Conservation (phyloP, 37 sponge, comb jelly and placozoan species). For the Spongilla lacustris region DNA sequence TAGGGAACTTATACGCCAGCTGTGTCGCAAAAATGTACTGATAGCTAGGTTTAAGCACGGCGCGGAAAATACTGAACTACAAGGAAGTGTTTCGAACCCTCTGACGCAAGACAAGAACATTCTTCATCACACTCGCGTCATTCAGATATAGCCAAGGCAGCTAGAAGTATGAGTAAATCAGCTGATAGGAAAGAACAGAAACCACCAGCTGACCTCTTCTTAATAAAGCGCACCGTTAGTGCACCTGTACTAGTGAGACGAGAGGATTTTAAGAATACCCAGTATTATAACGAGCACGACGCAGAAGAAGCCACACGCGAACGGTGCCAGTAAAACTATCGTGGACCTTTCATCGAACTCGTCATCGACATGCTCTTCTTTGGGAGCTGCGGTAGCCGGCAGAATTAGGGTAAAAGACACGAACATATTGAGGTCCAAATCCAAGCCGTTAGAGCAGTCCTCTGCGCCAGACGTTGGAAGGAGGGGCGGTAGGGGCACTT, state of each 20-base stretch:
- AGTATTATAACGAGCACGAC: not conserved
- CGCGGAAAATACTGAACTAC: not conserved
- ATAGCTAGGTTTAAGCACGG: not conserved
- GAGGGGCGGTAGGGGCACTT: not conserved
- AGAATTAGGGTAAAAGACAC: not conserved
- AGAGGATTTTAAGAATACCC: not conserved
- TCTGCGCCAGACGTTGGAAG: not conserved
- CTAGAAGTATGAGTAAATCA: not conserved
- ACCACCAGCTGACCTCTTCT: not conserved
- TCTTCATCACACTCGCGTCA: not conserved
- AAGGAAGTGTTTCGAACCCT: not conserved
- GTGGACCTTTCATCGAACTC: not conserved
- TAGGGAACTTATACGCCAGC: no score
- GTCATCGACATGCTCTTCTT: not conserved
- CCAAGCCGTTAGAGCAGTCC: not conserved
- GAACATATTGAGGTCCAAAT: not conserved
- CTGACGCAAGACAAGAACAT: not conserved
- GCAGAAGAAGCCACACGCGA: not conserved
- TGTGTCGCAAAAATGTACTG: not conserved
- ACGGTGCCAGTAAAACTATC: not conserved
- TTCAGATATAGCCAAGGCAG: not conserved
- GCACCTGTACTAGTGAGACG: not conserved
- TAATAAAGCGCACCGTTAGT: not conserved
- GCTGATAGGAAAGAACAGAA: not conserved
- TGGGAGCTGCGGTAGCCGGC: not conserved